A percentile compares a stretch with the other conserved stretches of the same genome.
These are phyloP conservation scores for Jacana jacana DNA, from an alignment of 2,113 vertebrate species.

Conservation along the genomic window DNA sequence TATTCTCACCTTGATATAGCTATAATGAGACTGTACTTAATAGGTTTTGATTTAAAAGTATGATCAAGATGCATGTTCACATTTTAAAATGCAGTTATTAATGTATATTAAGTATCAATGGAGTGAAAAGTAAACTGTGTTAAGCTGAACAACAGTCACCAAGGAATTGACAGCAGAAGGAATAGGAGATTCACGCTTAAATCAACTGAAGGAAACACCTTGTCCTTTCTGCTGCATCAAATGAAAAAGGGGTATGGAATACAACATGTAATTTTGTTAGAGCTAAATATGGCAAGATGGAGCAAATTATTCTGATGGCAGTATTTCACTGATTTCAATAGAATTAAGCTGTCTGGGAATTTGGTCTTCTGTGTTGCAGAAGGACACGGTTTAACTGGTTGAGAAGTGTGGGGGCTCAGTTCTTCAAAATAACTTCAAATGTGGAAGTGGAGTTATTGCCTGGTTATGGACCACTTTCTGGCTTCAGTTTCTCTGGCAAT, in stretches of 20 bases:
- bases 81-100: not conserved
- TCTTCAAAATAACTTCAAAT: not conserved
- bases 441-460: not conserved
- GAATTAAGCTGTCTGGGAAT: not conserved
- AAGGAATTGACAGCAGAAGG: not conserved
- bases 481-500: not conserved
- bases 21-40: not conserved
- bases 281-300: not conserved
- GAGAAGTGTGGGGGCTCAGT: not conserved
- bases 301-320: not conserved
- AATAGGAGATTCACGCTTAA: not conserved
- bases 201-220: not conserved
- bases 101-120: not conserved
- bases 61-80: not conserved
- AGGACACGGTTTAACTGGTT: not conserved
- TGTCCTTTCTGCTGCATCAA: not conserved
- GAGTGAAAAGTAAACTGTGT: not conserved
- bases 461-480: not conserved
- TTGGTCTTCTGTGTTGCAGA: not conserved
- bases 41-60: not conserved
- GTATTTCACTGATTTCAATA: not conserved
- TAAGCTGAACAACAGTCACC: not conserved
- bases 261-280: not conserved
- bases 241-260: not conserved
- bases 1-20: not conserved